Base-by-base conservation (phyloP, 2,888 invertebrate species). In the Bellardia bayeri region DNA sequence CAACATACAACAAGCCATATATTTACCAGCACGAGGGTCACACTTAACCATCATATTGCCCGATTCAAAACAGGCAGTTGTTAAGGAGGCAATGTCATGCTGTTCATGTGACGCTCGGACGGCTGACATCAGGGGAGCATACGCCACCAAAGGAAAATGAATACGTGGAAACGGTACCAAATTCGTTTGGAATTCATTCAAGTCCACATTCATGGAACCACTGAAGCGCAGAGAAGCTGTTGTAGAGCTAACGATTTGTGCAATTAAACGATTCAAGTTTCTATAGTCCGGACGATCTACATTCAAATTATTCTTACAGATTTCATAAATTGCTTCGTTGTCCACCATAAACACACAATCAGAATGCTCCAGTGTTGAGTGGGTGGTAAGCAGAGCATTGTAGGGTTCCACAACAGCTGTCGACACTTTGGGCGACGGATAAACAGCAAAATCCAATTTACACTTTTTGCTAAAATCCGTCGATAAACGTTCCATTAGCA, bases 311-410 rank as follows among this genome's bases (percentile, higher is more conserved):
- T 97, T 95, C 83, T 97, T 95, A 94, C 98, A 98, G 90, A 98
- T 98, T 91, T 98, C 98, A 93, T 98, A 98, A 91, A 98, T 96
- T n/a, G 98, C 98, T 92, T 98, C 98, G 91, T 98, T 98, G 94
- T 98, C 98, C 30, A 98, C 97, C 97, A 98, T 97, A 92, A 98
- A 98, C 2, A 98, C 97, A 92, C 98, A 98, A 93, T 98, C 98
- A 0, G 97, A 97, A 92, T 97, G 97, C 88, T 95, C 93, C 94
- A 98, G 95, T 40, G 98, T 98, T 30, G 97, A 97, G 94, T 98
- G 98, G 0, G 98, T 98, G 64, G 98, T 98, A 85, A 98, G 93
- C 79, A 98, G 96, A 0, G 98, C 97, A 93, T 98, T 98, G 94
- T 98, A 99, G 0, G 98, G 98, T 93, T 98, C 98, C 61, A 98